phyloP scores from a whole-genome alignment of 2,888 invertebrate genomes.

The Drosophila aldrichi region DNA sequence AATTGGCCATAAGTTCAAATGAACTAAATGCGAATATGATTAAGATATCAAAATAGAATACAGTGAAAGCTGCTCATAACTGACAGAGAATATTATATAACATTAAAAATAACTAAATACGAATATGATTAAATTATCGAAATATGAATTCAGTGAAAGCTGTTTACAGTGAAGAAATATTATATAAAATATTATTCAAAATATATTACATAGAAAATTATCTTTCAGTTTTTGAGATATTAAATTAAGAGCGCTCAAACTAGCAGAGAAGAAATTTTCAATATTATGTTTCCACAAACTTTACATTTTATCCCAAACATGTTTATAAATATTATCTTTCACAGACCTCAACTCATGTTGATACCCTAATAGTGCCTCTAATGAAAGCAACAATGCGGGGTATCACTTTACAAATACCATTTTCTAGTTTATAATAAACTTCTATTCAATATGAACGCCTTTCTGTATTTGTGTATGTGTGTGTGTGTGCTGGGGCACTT shows the following conservation, averaged over 20 bases:
- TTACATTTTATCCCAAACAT: background rate
- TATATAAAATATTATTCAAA: no score
- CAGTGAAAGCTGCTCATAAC: background rate
- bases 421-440: constrained; percentile 21
- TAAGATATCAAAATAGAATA: background rate
- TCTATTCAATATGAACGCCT: background rate
- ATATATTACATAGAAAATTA: no score
- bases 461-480: background rate
- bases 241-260: no score
- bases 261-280: background rate
- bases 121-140: no score
- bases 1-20: background rate
- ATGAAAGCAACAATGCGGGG: constrained; percentile 5
- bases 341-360: background rate
- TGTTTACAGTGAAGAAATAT: no score
- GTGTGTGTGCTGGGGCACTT: constrained; percentile 30
- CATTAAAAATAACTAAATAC: no score
- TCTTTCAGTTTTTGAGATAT: no score
- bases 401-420: constrained; percentile 11
- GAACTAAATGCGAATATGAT: background rate
- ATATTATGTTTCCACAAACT: background rate
- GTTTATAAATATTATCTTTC: background rate
- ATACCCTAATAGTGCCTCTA: background rate
- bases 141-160: background rate
- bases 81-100: no score